Percentiles rank a stretch among this genome's conserved stretches.
These are phyloP conservation scores for Nesometra sesokonis DNA, from an alignment of 35 echinoderm and acorn worm genomes.

Conservation along the genomic window DNA sequence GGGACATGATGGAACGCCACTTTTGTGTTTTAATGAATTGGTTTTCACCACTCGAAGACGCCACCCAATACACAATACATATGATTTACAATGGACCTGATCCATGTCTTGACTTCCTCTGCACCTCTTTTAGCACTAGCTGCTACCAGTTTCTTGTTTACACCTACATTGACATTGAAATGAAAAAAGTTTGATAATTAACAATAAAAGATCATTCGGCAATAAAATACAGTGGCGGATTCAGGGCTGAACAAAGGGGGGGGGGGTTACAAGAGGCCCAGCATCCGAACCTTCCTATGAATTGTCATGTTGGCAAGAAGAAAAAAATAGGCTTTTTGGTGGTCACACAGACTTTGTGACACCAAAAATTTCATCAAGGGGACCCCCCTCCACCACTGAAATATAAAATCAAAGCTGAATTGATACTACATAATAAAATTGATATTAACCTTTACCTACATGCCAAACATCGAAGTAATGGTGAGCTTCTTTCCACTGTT, in stretches of 20 bases:
- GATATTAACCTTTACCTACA: background rate
- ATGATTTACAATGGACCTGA: background rate
- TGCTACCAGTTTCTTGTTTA: background rate
- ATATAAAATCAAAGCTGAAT: background rate
- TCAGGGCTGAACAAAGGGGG: too few species aligned
- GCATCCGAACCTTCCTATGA: too few species aligned
- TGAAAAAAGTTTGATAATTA: too few species aligned
- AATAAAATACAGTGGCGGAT: too few species aligned
- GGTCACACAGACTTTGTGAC: too few species aligned
- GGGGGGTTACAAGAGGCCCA: too few species aligned
- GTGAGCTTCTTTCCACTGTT: background rate
- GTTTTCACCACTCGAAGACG: background rate
- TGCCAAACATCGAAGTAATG: constrained; percentile 58
- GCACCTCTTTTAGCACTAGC: background rate
- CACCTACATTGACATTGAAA: too few species aligned
- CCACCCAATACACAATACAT: background rate
- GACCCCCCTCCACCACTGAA: too few species aligned
- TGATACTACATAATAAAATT: background rate
- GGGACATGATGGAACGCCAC: background rate
- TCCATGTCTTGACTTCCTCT: background rate
- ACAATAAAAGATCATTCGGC: too few species aligned
- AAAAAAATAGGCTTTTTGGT: too few species aligned
- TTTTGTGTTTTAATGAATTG: background rate
- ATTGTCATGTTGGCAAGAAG: too few species aligned
- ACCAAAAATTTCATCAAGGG: too few species aligned